Evolutionary conservation across 2,113 vertebrate species (phyloP).

Genomic region (Gopherus flavomarginatus): DNA sequence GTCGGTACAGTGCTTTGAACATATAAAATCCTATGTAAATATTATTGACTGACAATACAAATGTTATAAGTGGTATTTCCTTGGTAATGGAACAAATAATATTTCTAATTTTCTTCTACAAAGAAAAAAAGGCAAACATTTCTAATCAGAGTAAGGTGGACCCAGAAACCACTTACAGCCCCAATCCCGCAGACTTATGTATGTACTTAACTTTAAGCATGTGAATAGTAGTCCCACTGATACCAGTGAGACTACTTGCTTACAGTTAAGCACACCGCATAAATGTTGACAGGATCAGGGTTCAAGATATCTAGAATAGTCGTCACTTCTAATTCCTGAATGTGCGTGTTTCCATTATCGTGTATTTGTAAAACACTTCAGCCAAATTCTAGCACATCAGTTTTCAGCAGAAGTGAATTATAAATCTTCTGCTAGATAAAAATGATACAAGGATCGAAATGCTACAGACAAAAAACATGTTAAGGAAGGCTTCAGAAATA

Average conservation of each 20-base stretch:
- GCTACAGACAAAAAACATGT: neutral
- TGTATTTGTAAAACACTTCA: accelerated
- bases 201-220: neutral
- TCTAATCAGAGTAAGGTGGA: neutral
- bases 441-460: neutral
- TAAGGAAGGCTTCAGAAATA: neutral
- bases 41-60: neutral
- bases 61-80: neutral
- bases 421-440: neutral
- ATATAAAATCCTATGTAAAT: neutral
- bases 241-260: neutral
- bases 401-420: neutral
- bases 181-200: neutral
- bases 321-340: neutral
- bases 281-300: neutral
- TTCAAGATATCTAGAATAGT: neutral
- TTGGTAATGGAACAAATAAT: neutral
- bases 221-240: neutral
- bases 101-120: neutral
- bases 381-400: neutral
- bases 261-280: neutral
- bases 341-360: neutral
- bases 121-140: neutral
- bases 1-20: neutral
- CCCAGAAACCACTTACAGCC: accelerated